A percentile compares a stretch with the other conserved stretches of the same genome.
These are phyloP conservation scores for Pipistrellus kuhlii DNA, from an alignment of 2,797 vertebrate genomes.

Conservation along the genomic window DNA sequence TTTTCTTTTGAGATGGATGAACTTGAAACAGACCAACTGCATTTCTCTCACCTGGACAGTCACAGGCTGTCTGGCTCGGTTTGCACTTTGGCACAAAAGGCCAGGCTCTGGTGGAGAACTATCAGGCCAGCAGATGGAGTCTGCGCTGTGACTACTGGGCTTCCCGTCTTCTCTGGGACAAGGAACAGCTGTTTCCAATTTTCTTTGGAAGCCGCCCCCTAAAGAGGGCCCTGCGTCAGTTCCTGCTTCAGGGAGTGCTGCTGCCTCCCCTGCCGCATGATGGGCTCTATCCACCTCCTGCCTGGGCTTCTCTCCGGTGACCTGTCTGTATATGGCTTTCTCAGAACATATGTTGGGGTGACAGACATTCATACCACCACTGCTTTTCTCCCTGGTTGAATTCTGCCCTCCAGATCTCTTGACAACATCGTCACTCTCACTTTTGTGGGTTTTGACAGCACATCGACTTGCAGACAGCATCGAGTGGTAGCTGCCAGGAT, in stretches of 20 bases:
- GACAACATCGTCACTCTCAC: background rate
- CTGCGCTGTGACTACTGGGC: background rate
- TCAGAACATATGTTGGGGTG: background rate
- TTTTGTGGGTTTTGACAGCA: slow-evolving; percentile 10
- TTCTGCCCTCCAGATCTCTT: background rate
- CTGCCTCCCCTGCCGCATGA: background rate
- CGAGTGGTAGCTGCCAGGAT: background rate
- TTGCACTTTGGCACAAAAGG: background rate
- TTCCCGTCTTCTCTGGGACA: background rate
- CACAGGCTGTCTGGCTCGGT: background rate
- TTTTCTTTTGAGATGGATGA: background rate
- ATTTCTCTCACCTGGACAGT: background rate
- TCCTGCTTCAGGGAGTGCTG: background rate
- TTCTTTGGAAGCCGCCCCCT: background rate
- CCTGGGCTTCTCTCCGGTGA: background rate
- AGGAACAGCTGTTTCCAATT: background rate
- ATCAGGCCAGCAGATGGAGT: background rate
- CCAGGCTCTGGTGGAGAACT: background rate
- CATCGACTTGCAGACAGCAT: background rate
- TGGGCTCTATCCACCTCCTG: too few species aligned
- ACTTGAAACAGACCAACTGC: background rate
- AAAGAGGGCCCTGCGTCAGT: background rate
- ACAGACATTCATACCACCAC: background rate
- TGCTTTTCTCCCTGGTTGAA: background rate
- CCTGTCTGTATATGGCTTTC: background rate